A percentile compares a stretch with the other conserved stretches of the same genome.
These are phyloP conservation scores for Chlorodrepanis virens DNA, from an alignment of 2,113 vertebrate species.

Conservation along the genomic window DNA sequence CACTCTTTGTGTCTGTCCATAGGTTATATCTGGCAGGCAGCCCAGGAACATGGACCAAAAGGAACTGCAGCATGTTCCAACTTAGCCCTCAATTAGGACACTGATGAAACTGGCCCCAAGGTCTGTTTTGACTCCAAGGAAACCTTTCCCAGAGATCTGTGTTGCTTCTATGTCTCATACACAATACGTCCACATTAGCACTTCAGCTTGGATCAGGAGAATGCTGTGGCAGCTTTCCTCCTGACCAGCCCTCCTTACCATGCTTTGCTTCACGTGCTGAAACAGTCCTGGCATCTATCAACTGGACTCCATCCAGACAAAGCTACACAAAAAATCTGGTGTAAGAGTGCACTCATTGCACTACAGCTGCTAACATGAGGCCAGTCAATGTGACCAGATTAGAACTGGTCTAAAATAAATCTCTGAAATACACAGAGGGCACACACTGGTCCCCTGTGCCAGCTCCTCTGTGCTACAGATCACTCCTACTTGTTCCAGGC, in stretches of 20 bases:
- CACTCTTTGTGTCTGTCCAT: background rate
- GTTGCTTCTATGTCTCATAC: background rate
- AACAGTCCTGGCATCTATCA: background rate
- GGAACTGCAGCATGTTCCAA: background rate
- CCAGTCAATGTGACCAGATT: background rate
- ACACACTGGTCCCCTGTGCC: background rate
- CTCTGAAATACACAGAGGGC: background rate
- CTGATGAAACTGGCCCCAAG: background rate
- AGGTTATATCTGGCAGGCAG: background rate
- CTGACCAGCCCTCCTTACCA: background rate
- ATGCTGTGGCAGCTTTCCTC: fast-evolving
- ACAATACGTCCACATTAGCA: background rate
- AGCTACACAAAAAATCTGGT: background rate
- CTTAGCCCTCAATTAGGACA: background rate
- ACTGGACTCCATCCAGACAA: background rate
- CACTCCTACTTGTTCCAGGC: background rate
- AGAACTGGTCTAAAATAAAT: background rate
- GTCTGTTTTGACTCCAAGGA: background rate
- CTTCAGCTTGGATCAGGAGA: background rate
- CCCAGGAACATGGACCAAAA: background rate
- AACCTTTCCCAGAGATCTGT: background rate
- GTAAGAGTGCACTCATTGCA: background rate
- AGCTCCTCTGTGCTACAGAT: background rate
- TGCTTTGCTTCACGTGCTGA: fast-evolving
- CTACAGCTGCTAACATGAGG: background rate